Percentiles rank a stretch among this genome's conserved stretches.
Conservation (phyloP, 2,797 vertebrate genomes). For the Parotocinclus haroldoi region DNA sequence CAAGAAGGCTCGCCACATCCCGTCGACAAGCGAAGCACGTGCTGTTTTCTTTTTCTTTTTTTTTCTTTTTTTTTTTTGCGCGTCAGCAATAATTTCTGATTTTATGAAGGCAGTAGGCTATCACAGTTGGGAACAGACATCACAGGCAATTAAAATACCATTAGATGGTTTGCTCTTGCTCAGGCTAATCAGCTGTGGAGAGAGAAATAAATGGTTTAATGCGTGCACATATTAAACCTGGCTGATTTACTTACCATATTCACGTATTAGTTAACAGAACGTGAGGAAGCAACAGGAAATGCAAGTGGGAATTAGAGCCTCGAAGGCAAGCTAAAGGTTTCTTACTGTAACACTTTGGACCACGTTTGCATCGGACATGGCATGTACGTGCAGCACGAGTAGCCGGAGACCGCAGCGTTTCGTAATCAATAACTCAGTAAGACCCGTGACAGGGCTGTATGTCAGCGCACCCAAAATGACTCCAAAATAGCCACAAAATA, state of each 20-base stretch:
- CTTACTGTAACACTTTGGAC: no score
- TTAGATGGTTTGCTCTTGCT: slow-evolving; percentile 33
- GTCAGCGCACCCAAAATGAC: no score
- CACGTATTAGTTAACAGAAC: slow-evolving; percentile 23
- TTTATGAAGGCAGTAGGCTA: slow-evolving; percentile 33
- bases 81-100: slow-evolving; percentile 28
- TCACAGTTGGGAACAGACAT: slow-evolving; percentile 38
- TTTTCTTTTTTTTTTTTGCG: no score
- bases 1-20: background rate
- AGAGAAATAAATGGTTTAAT: slow-evolving; percentile 37
- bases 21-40: background rate
- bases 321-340: background rate
- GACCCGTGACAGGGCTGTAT: no score
- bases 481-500: no score
- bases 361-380: no score
- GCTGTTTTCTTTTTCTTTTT: background rate
- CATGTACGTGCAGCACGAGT: no score
- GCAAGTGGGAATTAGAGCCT: background rate
- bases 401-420: no score
- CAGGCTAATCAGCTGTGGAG: slow-evolving; percentile 29
- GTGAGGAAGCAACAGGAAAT: background rate
- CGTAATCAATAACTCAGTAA: no score
- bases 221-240: slow-evolving; percentile 28
- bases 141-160: slow-evolving; percentile 37
- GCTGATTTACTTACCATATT: slow-evolving; percentile 31